phyloP scores from a whole-genome alignment of 1,140 invertebrate species.

The Pseudobourletiella spinata region DNA sequence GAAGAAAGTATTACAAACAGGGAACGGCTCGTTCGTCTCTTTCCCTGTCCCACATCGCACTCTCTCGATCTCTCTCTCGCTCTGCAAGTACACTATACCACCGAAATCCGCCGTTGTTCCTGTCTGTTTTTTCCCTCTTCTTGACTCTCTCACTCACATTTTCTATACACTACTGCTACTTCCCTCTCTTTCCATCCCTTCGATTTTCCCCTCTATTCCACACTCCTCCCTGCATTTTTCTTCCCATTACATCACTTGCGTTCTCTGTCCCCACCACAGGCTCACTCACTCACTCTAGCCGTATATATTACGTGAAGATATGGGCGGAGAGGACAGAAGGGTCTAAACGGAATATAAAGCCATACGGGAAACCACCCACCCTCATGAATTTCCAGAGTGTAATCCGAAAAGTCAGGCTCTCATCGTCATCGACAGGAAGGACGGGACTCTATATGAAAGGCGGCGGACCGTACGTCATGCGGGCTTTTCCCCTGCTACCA shows the following conservation, averaged over 20 bases:
- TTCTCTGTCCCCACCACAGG: no score
- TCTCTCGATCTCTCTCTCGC: no score
- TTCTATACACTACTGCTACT: not conserved
- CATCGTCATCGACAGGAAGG: not conserved
- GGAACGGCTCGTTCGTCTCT: no score
- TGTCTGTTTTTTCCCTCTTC: no score
- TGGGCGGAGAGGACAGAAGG: no score
- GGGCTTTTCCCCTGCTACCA: no score
- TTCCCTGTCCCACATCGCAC: no score
- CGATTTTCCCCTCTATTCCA: not conserved
- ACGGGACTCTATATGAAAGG: not conserved
- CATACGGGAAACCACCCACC: not conserved
- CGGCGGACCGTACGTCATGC: not conserved
- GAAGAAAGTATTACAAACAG: no score
- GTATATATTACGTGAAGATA: no score
- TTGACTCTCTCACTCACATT: not conserved
- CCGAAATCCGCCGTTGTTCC: no score
- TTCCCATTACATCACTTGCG: not conserved
- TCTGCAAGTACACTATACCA: no score
- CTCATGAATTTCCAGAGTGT: not conserved
- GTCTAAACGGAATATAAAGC: not conserved
- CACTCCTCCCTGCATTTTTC: not conserved
- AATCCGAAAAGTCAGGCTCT: not conserved
- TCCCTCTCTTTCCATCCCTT: not conserved
- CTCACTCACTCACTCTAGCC: no score